Percentiles rank a stretch among this genome's conserved stretches.
Evolutionary conservation across 2,797 vertebrate genomes (phyloP).

Genomic region (Coregonus sp.): DNA sequence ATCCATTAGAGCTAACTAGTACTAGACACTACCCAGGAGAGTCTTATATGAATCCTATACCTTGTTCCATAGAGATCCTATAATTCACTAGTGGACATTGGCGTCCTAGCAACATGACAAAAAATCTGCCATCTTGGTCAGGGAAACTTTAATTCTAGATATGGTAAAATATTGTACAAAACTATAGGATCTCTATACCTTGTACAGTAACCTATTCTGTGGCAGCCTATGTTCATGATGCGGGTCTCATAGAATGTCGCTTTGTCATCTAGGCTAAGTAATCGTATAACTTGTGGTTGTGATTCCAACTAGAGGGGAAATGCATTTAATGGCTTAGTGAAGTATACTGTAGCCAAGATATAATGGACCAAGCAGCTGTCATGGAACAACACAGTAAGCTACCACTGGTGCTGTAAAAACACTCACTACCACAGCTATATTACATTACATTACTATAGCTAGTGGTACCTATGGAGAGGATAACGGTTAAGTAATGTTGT

Average conservation of each 20-base stretch:
- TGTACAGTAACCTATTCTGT: background rate
- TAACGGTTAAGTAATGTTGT: background rate
- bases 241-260: background rate
- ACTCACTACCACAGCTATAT: too few species aligned
- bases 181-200: background rate
- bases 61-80: background rate
- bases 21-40: background rate
- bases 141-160: too few species aligned
- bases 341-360: background rate
- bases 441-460: too few species aligned
- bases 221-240: background rate
- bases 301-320: background rate
- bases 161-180: background rate
- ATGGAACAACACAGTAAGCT: slow-evolving; percentile 3
- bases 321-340: background rate
- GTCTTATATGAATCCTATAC: background rate
- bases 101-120: background rate
- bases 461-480: background rate
- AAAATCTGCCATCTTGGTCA: background rate
- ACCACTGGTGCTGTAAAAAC: background rate
- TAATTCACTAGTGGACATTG: background rate
- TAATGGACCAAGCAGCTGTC: background rate
- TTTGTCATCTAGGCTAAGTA: background rate
- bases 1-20: background rate
- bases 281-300: background rate